Conservation (phyloP, 2,888 invertebrate genomes). For the Vanessa cardui region DNA sequence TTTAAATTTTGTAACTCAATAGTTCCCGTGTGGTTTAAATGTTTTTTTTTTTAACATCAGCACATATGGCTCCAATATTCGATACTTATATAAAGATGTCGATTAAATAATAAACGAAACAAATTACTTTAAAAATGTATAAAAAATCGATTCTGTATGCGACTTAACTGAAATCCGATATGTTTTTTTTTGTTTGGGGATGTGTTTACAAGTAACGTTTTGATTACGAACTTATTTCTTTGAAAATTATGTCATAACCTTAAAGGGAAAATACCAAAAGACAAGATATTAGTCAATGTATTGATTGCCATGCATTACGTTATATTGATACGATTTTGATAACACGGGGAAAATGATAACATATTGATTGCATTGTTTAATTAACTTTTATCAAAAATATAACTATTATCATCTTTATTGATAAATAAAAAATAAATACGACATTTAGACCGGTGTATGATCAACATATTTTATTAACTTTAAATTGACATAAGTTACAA, state of each 20-base stretch:
- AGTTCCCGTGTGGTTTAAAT: conserved; percentile 53
- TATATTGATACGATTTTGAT: neutral
- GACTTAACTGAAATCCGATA: no score
- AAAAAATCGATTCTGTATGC: no score
- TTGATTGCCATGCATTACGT: neutral
- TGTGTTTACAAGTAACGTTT: neutral
- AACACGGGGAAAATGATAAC: conserved; percentile 3
- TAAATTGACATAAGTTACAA: neutral
- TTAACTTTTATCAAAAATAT: neutral
- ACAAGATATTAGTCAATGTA: neutral
- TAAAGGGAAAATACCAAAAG: conserved; percentile 6
- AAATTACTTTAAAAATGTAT: no score
- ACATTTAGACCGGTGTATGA: no score
- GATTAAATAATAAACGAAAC: neutral
- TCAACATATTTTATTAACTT: neutral
- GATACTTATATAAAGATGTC: neutral
- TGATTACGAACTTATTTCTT: neutral
- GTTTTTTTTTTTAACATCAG: conserved; percentile 50
- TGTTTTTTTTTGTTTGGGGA: neutral
- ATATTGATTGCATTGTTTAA: neutral
- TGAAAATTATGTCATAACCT: neutral
- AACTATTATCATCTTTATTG: no score
- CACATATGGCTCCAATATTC: conserved; percentile 45
- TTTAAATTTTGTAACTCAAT: conserved; percentile 59
- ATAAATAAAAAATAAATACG: no score